Base-by-base conservation (phyloP, 2,888 invertebrate genomes). In the Ophion slaviceki region DNA sequence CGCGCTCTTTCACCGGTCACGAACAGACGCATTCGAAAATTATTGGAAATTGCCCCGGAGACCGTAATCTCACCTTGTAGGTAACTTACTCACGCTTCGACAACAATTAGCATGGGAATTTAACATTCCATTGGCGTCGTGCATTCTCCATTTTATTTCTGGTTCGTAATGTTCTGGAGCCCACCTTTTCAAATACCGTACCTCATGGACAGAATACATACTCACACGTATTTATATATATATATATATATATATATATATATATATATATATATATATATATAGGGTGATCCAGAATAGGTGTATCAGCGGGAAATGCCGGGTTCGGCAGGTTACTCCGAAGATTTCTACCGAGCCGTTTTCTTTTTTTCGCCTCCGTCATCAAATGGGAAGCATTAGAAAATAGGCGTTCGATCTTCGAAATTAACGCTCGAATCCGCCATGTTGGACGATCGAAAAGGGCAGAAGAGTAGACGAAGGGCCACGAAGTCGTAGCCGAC, bases 71-170 rank as follows among this genome's bases (percentile, higher is more conserved):
- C 24, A 67, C 36, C 45, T 61, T 62, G 70, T 75, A 57, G 24
- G 64, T 64, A 59, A 62, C 71, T 57, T 45, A 70, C 45, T 72
- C 76, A 53, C 68, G 70, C 66, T 61, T 7, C 17, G 17, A 14
- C 7, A 17, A 59, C 71, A 86, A 87, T 86, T 90, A 83, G 85
- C 92, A 92, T 92, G 92, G 90, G 92, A 93, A 93, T 91, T 91
- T 89, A 91, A 89, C 91, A 91, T 92, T 92, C 91, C 91, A 90
- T 90, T 90, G 90, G 92, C 91, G 90, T 86, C 24, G 67, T 77
- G 70, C 83, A 87, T 82, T 86, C 81, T 72, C 75, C 47, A 36
- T 59, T 59, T 78, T 59, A 59, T 67, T n/a, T 68, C 62, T 74
- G 32, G 24, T 40, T 40, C 59, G 11, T 14, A 59, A 17, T 71